A percentile compares a stretch with the other conserved stretches of the same genome.
phyloP scores from a whole-genome alignment of 2,113 vertebrate species.

The Oncorhynchus tshawytscha region DNA sequence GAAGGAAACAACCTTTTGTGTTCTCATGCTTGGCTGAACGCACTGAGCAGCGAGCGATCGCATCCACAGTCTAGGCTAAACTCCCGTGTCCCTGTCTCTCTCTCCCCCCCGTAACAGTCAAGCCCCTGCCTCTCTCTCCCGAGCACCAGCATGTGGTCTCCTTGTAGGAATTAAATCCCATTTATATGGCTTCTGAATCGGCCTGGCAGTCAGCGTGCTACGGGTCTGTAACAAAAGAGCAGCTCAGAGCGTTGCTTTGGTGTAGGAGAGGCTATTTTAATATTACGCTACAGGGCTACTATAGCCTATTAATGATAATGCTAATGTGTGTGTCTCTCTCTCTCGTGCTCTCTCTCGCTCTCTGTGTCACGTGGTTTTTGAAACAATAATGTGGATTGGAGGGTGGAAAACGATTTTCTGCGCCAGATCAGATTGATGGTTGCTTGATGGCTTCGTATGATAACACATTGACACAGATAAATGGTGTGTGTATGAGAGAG shows the following conservation, averaged over 20 bases:
- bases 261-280: not conserved
- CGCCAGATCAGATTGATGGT: too few species aligned
- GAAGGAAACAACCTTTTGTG: conserved; percentile 30
- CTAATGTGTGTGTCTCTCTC: not conserved
- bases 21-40: conserved; percentile 5
- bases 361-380: not conserved
- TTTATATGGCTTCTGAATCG: conserved; percentile 32
- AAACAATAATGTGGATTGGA: conserved; percentile 32
- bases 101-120: not conserved
- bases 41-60: not conserved
- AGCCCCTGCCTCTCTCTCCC: not conserved
- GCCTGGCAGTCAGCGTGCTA: conserved; percentile 17
- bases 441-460: conserved; percentile 21
- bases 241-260: not conserved
- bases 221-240: conserved; percentile 45
- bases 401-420: conserved; percentile 22
- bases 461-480: conserved; percentile 35
- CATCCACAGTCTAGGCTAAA: not conserved
- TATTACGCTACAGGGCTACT: not conserved
- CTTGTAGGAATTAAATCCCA: conserved; percentile 33
- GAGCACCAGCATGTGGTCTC: conserved; percentile 31
- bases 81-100: not conserved
- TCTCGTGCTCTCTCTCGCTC: not conserved
- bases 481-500: too few species aligned
- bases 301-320: not conserved